A percentile compares a stretch with the other conserved stretches of the same genome.
These are phyloP conservation scores for Acipenser oxyrinchus DNA, from an alignment of 2,797 vertebrate genomes.

Conservation along the genomic window DNA sequence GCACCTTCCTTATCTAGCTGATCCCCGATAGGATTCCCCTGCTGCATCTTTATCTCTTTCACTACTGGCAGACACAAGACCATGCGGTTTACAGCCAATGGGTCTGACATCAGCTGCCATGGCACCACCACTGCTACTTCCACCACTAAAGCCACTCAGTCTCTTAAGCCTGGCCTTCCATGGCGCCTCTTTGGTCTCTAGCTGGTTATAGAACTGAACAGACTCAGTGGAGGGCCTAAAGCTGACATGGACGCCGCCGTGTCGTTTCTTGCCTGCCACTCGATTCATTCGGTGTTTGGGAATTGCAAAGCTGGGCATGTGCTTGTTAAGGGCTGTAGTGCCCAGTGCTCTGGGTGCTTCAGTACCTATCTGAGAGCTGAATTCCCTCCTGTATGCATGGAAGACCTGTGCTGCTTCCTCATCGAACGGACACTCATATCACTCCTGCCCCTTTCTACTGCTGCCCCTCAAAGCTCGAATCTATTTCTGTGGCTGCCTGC, in stretches of 20 bases:
- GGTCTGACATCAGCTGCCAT: constrained; percentile 56
- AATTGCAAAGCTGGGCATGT: constrained; percentile 62
- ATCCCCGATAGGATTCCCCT: constrained; percentile 31
- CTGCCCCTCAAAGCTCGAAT: constrained; percentile 48
- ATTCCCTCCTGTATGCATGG: constrained; percentile 56
- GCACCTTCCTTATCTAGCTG: constrained; percentile 46
- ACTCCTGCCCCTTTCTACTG: constrained; percentile 46
- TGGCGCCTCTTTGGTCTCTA: constrained; percentile 89
- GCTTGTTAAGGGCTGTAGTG: constrained; percentile 50
- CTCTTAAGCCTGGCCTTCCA: constrained; percentile 90
- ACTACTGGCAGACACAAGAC: constrained; percentile 22
- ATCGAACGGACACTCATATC: constrained; percentile 32
- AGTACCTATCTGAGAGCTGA: constrained; percentile 50
- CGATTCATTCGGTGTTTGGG: constrained; percentile 71
- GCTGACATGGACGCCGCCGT: constrained; percentile 81
- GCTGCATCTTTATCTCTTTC: constrained; percentile 18
- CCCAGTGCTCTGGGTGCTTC: constrained; percentile 47
- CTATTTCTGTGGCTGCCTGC: constrained; percentile 60
- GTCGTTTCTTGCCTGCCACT: constrained; percentile 67
- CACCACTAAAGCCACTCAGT: constrained; percentile 84
- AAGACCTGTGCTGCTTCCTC: constrained; percentile 46
- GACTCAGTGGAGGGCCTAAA: constrained; percentile 94
- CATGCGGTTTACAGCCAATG: constrained; percentile 61
- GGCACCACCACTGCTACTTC: constrained; percentile 39
- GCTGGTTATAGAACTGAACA: constrained; percentile 90